Evolutionary conservation across 2,113 vertebrate genomes (phyloP), one percentile per base, ranked within the genome.

Genomic region (Shinisaurus crocodilurus): DNA sequence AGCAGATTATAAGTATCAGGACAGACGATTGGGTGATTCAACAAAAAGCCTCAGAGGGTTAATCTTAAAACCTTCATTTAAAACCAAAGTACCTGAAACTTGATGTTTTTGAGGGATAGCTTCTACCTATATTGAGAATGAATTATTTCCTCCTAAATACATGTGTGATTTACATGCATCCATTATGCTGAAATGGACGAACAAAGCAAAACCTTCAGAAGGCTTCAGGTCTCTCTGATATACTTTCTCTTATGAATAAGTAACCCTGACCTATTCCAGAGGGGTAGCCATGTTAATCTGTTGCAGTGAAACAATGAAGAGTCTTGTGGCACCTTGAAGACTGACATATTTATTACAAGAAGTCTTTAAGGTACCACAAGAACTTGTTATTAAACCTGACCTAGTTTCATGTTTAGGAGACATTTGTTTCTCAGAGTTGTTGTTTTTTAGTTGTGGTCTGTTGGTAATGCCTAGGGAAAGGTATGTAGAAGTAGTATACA

Each of bases 111-210:
- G 86, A 90, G 75, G 93, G 85, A 88, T 72, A 95, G 92, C 69
- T 94, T 92, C 92, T 88, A 72, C 89, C 77, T 95, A 86, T 92
- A 96, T 95, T 93, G 93, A 91, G 90, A 89, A 86, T 3, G 9
- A 72, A 92, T 93, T 2, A 97, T 95, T 96, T 96, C 95, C 95
- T 81, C 81, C 93, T 91, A 90, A 93, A 89, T 90, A 91, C 93
- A 75, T 88, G 20, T 89, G 75, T 92, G 88, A 95, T 95, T 95
- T 96, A 93, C 91, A 94, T 96, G 87, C 93, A 93, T 94, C 91
- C 91, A 86, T 92, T 84, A 92, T 91, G 92, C 84, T 95, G 92
- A 92, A 93, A 93, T 88, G 32, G 87, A 84, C 87, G 90, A 43
- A 90, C 82, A 88, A 85, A 57, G 86, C 43, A 93, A 77, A 86